Base-by-base conservation (phyloP, 2,797 vertebrate species). In the Clarias fuscus region DNA sequence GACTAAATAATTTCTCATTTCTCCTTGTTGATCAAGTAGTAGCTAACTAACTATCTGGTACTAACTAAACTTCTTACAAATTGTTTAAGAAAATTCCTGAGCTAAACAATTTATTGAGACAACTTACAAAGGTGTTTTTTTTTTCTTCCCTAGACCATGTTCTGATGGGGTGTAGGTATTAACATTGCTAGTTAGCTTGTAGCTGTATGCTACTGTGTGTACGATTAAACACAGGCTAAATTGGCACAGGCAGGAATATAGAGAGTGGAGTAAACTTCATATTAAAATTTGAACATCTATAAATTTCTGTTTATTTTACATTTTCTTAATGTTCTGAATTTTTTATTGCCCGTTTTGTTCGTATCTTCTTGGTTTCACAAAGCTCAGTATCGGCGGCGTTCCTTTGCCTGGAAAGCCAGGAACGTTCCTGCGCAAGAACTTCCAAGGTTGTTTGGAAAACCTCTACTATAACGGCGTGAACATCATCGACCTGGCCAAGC, bases 361-460 rank as follows among this genome's bases (percentile, higher is more conserved):
- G 20, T 80, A 58, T 70, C 13, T 78, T 86, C 91, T 90, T 90
- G 91, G 89, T 84, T 87, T 90, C 87, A 78, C 93, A 95, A 95
- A 99, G 98, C 95, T 99, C 90, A 98, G 97, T 92, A 95, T 99
- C 0, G 98, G 97, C 91, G 97, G 97, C 73, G 97, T 97, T 91
- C 97, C 97, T 82, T 95, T 97, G 68, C 96, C 96, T 0, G 96
- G 97, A 73, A 98, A 97, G 90, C 97, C 98, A 80, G 96, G 97
- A 87, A 96, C 97, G 3, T 97, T 97, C 93, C 91, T 96, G 90
- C 97, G 96, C 93, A 97, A 95, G 91, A 98, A 99, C 91, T 99
- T 99, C 89, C 95, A 97, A 0, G 98, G 98, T 53, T 99, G 98
- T 92, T 95, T 99, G 84, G 98, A 99, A 91, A 99, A 99, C 90